Evolutionary conservation across 2,888 invertebrate species (phyloP).

Genomic region (Archaeoteleia sp.): DNA sequence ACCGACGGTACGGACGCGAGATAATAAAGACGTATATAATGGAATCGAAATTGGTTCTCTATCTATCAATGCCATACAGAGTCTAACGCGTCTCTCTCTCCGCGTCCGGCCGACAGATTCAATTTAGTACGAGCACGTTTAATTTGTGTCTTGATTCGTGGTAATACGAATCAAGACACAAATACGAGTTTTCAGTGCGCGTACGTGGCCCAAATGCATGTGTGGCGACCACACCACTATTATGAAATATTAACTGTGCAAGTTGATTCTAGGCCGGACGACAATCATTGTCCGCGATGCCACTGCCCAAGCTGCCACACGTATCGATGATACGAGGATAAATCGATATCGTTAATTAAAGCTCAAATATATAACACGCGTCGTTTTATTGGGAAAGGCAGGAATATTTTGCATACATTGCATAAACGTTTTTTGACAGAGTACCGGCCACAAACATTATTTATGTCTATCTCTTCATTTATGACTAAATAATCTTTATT

Average conservation of each 20-base stretch:
- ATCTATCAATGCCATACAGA: constrained; percentile 72
- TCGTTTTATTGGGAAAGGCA: too few species aligned
- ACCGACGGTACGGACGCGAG: constrained; percentile 66
- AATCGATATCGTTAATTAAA: constrained; percentile 49
- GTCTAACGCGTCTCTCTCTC: constrained; percentile 36
- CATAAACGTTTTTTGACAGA: too few species aligned
- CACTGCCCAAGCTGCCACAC: constrained; percentile 17
- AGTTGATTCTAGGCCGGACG: constrained; percentile 22
- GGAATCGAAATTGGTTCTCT: constrained; percentile 74
- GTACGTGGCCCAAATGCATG: constrained; percentile 15
- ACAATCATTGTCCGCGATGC: constrained; percentile 23
- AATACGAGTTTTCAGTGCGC: constrained; percentile 24
- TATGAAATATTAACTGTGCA: constrained; percentile 36
- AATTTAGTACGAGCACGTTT: constrained; percentile 65
- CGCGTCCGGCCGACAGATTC: constrained; percentile 63
- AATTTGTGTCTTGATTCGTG: constrained; percentile 67
- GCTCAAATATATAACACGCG: too few species aligned
- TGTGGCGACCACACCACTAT: constrained; percentile 26
- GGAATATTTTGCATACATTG: too few species aligned
- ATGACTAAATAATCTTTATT: too few species aligned
- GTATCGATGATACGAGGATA: constrained; percentile 28
- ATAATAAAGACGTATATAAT: constrained; percentile 73
- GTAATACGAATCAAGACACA: constrained; percentile 46
- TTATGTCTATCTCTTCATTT: too few species aligned
- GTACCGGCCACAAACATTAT: too few species aligned